A percentile compares a stretch with the other conserved stretches of the same genome.
Evolutionary conservation across 2,888 invertebrate species (phyloP).

Genomic region (Gerris lacustris): DNA sequence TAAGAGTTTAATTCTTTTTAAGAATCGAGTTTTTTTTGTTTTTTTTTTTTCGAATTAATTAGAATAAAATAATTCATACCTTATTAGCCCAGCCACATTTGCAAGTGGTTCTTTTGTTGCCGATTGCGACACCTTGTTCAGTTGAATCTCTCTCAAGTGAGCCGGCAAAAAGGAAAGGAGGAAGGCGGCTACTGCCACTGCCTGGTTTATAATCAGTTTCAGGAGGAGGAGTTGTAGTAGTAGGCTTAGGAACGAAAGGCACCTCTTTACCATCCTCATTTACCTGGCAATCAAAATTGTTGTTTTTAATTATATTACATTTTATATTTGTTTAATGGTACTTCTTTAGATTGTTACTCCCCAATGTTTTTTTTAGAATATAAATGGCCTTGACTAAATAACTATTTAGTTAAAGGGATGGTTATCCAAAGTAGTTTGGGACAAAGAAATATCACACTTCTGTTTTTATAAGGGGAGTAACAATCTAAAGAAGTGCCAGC

Average conservation of each 20-base stretch:
- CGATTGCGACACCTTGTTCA: slow-evolving; percentile 15
- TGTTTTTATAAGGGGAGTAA: too few relatives aligned
- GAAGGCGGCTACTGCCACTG: neutral
- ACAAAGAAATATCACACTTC: too few relatives aligned
- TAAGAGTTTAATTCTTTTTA: neutral
- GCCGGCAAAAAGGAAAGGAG: slow-evolving; percentile 1
- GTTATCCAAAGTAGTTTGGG: too few relatives aligned
- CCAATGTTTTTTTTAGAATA: too few relatives aligned
- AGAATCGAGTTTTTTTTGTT: neutral
- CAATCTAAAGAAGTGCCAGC: too few relatives aligned
- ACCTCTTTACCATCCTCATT: neutral
- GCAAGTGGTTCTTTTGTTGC: slow-evolving; percentile 18
- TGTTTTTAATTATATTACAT: too few relatives aligned
- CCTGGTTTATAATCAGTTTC: neutral
- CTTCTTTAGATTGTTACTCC: too few relatives aligned
- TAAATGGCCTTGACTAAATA: too few relatives aligned
- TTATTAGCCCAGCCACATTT: slow-evolving; percentile 20
- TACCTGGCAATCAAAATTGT: neutral
- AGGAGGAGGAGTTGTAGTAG: neutral
- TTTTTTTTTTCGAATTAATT: neutral
- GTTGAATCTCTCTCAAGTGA: slow-evolving; percentile 13
- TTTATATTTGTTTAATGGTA: too few relatives aligned
- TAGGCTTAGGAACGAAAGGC: neutral
- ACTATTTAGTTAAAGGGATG: too few relatives aligned
- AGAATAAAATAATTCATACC: slow-evolving; percentile 6